Evolutionary conservation across 2,113 vertebrate genomes (phyloP), one percentile per base, ranked within the genome.

Genomic region (Charadrius vociferus): DNA sequence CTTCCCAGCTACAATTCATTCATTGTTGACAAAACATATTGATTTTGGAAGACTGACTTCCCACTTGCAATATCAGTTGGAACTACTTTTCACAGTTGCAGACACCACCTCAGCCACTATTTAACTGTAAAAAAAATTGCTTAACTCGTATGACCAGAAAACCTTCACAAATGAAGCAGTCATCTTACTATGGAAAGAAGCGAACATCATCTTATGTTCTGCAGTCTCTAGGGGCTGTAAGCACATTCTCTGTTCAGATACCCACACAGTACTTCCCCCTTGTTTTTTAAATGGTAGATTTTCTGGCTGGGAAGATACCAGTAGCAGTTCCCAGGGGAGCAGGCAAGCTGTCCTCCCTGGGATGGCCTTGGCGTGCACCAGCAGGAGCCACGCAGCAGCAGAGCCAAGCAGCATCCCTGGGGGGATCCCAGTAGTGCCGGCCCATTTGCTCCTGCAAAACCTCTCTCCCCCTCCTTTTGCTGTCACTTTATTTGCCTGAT

Each of bases 11-110:
- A 86, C 45, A 39, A 59, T 53, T 78, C 61, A 84, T 22, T 79
- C 12, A 12, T 16, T 72, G 77, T 65, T 70, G 78, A 81, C 91
- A 96, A 68, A 94, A 80, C n/a, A 17, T 29, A 74, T 6, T 62
- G 71, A 80, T 94, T 88, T 88, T 70, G 74, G 79, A 94, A 86
- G 68, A 71, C 73, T 75, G 43, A 80, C 27, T 92, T 82, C 72
- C 72, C 91, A 77, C 18, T 37, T 2, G 27, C 39, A 80, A 0
- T 47, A 89, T 71, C 65, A 53, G 32, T 23, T 93, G 53, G 67
- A 72, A 73, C 12, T 27, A 66, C 59, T 81, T 80, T 12, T 65
- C 58, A 39, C 9, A 83, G 71, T 17, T 71, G 34, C 12, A 82
- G 16, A 55, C 34, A 72, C 23, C 26, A 75, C 27, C 4, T 63